A percentile compares a stretch with the other conserved stretches of the same genome.
These are phyloP conservation scores for Lates calcarifer DNA, from an alignment of 2,113 vertebrate species.

Conservation along the genomic window DNA sequence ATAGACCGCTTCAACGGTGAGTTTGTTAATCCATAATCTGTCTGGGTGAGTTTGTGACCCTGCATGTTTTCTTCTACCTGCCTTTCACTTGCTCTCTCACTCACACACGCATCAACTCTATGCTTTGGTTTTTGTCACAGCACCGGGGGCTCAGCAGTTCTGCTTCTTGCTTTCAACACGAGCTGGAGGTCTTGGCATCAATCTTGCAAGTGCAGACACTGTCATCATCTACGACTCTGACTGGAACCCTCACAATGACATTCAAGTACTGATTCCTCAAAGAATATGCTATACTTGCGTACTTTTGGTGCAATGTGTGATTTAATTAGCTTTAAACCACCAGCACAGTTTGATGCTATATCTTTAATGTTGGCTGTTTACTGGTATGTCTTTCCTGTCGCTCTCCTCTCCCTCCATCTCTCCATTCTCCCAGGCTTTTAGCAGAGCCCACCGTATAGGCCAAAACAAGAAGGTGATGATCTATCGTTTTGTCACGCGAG, in stretches of 20 bases:
- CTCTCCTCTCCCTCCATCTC: background rate
- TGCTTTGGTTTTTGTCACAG: constrained; percentile 78
- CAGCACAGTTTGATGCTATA: background rate
- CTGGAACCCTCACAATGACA: constrained; percentile 99
- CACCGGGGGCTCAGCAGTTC: constrained; percentile 98
- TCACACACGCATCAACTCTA: constrained; percentile 17
- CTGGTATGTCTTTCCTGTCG: background rate
- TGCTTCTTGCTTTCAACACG: constrained; percentile 98
- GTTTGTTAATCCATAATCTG: constrained; percentile 16
- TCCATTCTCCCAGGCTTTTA: constrained; percentile 89
- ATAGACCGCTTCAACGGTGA: constrained; percentile 98
- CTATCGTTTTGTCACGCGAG: constrained; percentile 97
- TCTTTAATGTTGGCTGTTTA: background rate
- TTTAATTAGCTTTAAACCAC: background rate
- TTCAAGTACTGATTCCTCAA: constrained; percentile 87
- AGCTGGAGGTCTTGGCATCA: constrained; percentile 97
- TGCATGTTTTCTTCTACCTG: background rate
- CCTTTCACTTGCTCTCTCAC: background rate
- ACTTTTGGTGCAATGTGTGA: background rate
- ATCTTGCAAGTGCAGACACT: constrained; percentile 96
- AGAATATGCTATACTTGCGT: background rate
- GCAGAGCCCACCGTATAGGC: constrained; percentile 96
- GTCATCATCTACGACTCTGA: constrained; percentile 99
- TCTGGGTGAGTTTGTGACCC: background rate
- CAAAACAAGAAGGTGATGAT: constrained; percentile 99